These are phyloP conservation scores for Pteromalus puparum DNA, from an alignment of 1,140 invertebrate genomes.

Conservation along the genomic window DNA sequence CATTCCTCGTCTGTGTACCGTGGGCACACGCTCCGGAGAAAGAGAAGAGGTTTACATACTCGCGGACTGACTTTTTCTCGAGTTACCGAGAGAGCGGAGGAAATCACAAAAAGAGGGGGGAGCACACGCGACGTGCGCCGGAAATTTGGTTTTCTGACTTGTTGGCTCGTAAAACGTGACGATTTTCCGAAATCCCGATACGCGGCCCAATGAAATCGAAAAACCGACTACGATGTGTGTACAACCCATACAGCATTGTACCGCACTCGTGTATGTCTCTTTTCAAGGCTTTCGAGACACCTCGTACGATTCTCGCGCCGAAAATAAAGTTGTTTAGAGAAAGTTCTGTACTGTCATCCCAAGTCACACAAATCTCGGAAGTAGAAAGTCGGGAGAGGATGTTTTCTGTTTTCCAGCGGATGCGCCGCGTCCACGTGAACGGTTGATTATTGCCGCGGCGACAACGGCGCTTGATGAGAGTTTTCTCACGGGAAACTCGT, in stretches of 20 bases:
- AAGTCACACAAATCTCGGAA: neutral
- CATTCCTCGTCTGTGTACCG: neutral
- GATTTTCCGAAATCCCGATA: slow-evolving; percentile 48
- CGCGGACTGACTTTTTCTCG: slow-evolving; percentile 32
- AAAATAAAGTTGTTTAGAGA: slow-evolving; percentile 27
- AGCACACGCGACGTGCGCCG: slow-evolving; percentile 45
- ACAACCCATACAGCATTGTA: neutral
- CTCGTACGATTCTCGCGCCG: neutral
- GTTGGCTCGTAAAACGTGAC: slow-evolving; percentile 53
- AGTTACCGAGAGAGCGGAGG: slow-evolving; percentile 26
- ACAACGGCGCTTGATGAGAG: neutral
- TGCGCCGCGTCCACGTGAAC: neutral
- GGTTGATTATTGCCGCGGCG: neutral
- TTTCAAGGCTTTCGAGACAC: slow-evolving; percentile 10
- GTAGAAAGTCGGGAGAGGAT: neutral
- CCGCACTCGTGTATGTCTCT: neutral
- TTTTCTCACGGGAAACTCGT: neutral
- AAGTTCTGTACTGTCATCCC: slow-evolving; percentile 10
- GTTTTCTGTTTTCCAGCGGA: neutral
- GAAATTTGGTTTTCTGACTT: slow-evolving; percentile 55
- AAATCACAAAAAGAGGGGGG: slow-evolving; percentile 31
- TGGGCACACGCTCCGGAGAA: neutral
- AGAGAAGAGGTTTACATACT: slow-evolving; percentile 41
- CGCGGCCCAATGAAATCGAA: slow-evolving; percentile 14
- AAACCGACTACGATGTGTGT: neutral